Evolutionary conservation across 2,888 invertebrate species (phyloP), one percentile per base, ranked within the genome.

Genomic region (Drosophila pegasa): DNA sequence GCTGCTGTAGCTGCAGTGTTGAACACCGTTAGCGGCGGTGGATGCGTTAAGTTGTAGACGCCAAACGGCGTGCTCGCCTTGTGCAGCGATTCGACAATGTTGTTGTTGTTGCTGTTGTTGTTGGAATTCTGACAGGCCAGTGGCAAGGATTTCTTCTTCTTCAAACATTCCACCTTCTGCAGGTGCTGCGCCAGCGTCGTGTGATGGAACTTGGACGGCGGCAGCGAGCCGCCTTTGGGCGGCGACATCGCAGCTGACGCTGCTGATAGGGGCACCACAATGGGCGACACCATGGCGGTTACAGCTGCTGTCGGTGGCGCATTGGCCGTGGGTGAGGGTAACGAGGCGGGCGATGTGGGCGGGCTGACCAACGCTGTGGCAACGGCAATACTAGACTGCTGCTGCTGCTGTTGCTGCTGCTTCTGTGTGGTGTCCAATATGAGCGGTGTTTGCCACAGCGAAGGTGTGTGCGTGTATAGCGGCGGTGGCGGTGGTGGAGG

Each of bases 171-270:
- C 8, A 91, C 90, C 71, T 91, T 91, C 62, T 91, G 91, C 67
- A 91, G 67, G 69, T 91, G 92, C 57, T 91, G 91, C 29, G 92
- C 92, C 75, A 91, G 66, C 18, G 91, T 91, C 38, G 89, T 91
- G 69, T 91, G 90, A 78, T 91, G 91, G 68, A 91, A 91, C 70
- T 91, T 91, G n/a, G 91, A 91, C 31, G 91, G 91, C 43, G 91
- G 91, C 72, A 91, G 60, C 10, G 90, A 63, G 1, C 80, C 87
- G 31, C 66, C 79, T 40, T 82, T 82, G 22, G 84, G 84, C 43
- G 81, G 78, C 43, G 77, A 77, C 68, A 64, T 72, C 35, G 67
- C 62, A 18, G 43, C 76, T 12, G 52, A 50, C 37, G 77, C 76
- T 55, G 72, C 66, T 33, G 78, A 52, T 57, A 43, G 41, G 70